Base-by-base conservation (phyloP, 1,140 invertebrate genomes). In the Drosophila malerkotliana region DNA sequence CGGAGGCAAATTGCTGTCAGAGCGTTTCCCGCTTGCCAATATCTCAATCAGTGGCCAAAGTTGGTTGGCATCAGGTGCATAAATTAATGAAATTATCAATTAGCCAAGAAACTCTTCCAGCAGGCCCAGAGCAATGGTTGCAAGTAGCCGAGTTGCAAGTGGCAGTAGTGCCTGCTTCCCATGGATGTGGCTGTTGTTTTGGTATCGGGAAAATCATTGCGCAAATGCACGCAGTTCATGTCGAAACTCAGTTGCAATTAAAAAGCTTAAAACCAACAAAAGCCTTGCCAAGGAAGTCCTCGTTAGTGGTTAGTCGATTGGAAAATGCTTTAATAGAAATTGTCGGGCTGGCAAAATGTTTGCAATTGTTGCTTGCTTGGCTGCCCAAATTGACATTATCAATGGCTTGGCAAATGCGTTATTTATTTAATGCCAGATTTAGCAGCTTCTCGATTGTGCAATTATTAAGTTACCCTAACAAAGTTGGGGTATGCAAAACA, bases 161-260 rank as follows among this genome's bases (percentile, higher is more conserved):
- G 10, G 12, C 34, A 37, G 10, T 10, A 34, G 32, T 8, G 28
- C 48, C 54, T 28, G 52, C 56, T 72, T 58, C 56, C 56, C 74
- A 77, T 81, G 69, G 64, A 39, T 60, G 44, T 21, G 1, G 32
- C 10, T 69, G 53, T 41, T 37, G 34, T 24, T 59, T 18, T 21
- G 53, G 52, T 82, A 85, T 85, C 82, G 80, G 83, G 52, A 76
- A 87, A 85, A 77, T 87, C 82, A 85, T 87, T 74, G 82, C 82
- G 78, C 81, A 85, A 85, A 80, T 85, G 81, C 81, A 85, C 81
- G 77, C 81, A 84, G 77, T 79, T 75, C 72, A 85, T 84, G 81
- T 80, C 62, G 67, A 72, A 80, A 75, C 83, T 82, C 84, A 88
- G 82, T 83, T 83, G 79, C 83, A 88, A 89, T 88, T 88, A 88